phyloP scores from a whole-genome alignment of 2,888 invertebrate genomes.

The Polietes domitor region DNA sequence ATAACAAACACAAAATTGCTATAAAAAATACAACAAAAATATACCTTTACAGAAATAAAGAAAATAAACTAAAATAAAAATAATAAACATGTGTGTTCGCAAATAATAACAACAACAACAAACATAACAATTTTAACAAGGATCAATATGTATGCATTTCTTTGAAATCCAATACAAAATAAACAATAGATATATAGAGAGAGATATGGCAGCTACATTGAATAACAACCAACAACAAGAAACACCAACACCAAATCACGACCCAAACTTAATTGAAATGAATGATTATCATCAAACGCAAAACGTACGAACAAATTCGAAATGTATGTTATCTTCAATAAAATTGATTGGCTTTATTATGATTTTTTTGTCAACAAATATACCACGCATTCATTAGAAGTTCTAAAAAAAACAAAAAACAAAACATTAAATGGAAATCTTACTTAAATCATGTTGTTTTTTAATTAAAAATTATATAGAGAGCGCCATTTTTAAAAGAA shows the following conservation, averaged over 20 bases:
- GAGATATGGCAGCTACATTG: slow-evolving; percentile 34
- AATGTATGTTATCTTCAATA: slow-evolving; percentile 13
- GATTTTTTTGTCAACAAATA: neutral
- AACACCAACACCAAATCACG: neutral
- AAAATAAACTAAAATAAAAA: slow-evolving; percentile 44
- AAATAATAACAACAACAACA: too few species aligned
- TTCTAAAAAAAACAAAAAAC: neutral
- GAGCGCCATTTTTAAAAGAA: slow-evolving; percentile 51
- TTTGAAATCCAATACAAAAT: neutral
- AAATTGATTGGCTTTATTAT: slow-evolving; percentile 26
- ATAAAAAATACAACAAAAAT: slow-evolving; percentile 13
- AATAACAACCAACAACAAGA: slow-evolving; percentile 14
- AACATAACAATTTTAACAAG: slow-evolving; percentile 25
- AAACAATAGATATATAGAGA: neutral
- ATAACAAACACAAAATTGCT: neutral
- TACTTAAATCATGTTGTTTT: slow-evolving; percentile 26
- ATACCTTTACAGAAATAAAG: slow-evolving; percentile 5
- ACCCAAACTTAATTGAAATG: neutral
- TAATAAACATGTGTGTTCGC: slow-evolving; percentile 63
- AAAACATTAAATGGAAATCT: slow-evolving; percentile 5
- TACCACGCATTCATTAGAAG: neutral
- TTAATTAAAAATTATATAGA: slow-evolving; percentile 21
- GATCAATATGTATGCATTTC: slow-evolving; percentile 54
- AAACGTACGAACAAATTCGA: neutral
- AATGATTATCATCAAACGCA: neutral